A percentile compares a stretch with the other conserved stretches of the same genome.
phyloP scores from a whole-genome alignment of 2,113 vertebrate genomes.

The Carassius gibelio region DNA sequence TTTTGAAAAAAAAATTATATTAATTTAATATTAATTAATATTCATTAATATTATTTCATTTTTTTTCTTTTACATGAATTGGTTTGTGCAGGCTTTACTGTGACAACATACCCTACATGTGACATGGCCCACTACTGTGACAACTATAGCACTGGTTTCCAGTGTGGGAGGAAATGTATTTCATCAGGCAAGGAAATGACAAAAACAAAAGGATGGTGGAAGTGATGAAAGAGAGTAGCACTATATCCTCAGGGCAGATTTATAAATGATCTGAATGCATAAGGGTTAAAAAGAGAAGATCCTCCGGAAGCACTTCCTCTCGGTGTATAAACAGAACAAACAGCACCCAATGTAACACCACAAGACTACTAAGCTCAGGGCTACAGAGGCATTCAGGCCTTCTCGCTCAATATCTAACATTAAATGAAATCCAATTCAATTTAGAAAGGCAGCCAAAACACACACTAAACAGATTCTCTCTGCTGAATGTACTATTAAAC shows the following conservation, averaged over 20 bases:
- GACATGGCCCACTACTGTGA: background rate
- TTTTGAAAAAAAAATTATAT: too few species aligned
- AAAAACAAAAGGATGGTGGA: background rate
- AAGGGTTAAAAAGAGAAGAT: background rate
- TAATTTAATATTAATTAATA: too few species aligned
- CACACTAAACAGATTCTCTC: constrained; percentile 46
- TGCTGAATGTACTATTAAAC: constrained; percentile 39
- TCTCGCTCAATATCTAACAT: constrained; percentile 18
- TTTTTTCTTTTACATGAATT: background rate
- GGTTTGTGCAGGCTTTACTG: background rate
- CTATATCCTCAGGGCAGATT: background rate
- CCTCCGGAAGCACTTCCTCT: constrained; percentile 13
- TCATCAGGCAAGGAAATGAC: background rate
- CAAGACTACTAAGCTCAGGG: constrained; percentile 3
- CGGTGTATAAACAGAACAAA: constrained; percentile 22
- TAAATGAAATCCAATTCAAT: constrained; percentile 38
- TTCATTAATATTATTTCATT: background rate
- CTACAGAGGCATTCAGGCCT: constrained; percentile 33
- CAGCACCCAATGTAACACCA: constrained; percentile 16
- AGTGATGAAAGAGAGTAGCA: background rate
- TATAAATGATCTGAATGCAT: background rate
- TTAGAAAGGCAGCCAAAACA: constrained; percentile 40
- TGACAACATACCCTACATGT: background rate
- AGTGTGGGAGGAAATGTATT: background rate
- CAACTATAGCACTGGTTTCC: background rate